Evolutionary conservation across 2,797 vertebrate genomes (phyloP).

Genomic region (Helicolenus hilgendorfi): DNA sequence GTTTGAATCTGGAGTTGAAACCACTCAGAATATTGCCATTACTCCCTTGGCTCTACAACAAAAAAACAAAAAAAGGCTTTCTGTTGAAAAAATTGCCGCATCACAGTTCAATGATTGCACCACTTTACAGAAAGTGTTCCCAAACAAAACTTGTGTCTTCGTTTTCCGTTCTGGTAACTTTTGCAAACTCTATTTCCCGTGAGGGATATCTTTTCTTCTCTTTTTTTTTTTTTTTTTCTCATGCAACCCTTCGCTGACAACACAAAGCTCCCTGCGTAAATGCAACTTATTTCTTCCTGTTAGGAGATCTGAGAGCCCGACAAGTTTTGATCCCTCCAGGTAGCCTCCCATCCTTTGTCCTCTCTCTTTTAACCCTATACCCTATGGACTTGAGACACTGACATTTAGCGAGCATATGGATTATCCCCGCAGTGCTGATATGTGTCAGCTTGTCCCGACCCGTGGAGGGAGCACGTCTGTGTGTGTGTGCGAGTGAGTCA

Average conservation of each 20-base stretch:
- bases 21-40: conserved; percentile 41
- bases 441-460: conserved; percentile 52
- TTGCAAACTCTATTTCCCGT: conserved; percentile 56
- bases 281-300: conserved; percentile 59
- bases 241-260: conserved; percentile 41
- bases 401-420: conserved; percentile 60
- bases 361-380: conserved; percentile 59
- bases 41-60: conserved; percentile 13
- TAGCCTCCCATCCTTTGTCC: conserved; percentile 23
- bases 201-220: conserved; percentile 15
- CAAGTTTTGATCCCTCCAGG: conserved; percentile 56
- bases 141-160: conserved; percentile 44
- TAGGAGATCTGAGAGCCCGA: conserved; percentile 63
- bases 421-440: conserved; percentile 64
- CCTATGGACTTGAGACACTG: conserved; percentile 53
- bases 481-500: conserved; percentile 6
- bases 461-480: background rate
- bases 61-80: background rate
- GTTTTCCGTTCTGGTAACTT: conserved; percentile 55
- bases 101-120: conserved; percentile 45
- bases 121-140: conserved; percentile 49
- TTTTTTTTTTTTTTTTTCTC: background rate
- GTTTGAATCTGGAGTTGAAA: conserved; percentile 46
- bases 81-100: background rate
- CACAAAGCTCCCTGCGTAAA: conserved; percentile 55